These are phyloP conservation scores for Thumatha senex DNA, from an alignment of 2,888 invertebrate species.

Conservation along the genomic window DNA sequence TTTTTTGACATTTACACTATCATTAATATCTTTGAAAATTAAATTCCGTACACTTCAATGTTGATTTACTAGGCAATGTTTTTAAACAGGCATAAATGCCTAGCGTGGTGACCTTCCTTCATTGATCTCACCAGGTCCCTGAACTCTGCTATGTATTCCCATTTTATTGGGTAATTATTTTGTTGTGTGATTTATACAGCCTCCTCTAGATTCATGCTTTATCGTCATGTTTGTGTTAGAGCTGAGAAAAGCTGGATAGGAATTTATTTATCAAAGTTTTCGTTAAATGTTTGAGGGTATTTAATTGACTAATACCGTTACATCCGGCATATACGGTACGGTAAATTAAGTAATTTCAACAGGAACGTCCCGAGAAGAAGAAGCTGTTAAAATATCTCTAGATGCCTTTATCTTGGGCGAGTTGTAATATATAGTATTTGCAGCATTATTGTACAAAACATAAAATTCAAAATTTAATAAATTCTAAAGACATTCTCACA, in stretches of 20 bases:
- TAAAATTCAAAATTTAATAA: too few species aligned
- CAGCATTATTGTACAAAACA: too few species aligned
- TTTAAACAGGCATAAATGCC: slow-evolving; percentile 20
- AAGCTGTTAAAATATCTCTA: too few species aligned
- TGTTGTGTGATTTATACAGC: slow-evolving; percentile 54
- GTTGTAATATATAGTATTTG: too few species aligned
- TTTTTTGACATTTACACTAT: slow-evolving; percentile 3
- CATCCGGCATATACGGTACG: too few species aligned
- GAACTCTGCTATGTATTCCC: slow-evolving; percentile 34
- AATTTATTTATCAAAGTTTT: neutral
- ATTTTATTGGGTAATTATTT: slow-evolving; percentile 55
- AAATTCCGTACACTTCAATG: slow-evolving; percentile 18
- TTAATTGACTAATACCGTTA: too few species aligned
- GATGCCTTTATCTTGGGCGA: too few species aligned
- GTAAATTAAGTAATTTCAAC: too few species aligned
- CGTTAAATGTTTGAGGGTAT: too few species aligned
- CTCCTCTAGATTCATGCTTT: slow-evolving; percentile 41
- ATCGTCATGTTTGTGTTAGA: slow-evolving; percentile 33
- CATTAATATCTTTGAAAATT: slow-evolving; percentile 7
- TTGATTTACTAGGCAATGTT: slow-evolving; percentile 25
- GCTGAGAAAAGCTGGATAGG: slow-evolving; percentile 24
- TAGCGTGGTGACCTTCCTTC: slow-evolving; percentile 15
- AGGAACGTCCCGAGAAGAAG: too few species aligned
- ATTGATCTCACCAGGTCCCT: slow-evolving; percentile 29
- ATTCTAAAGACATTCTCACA: too few species aligned